These are phyloP conservation scores for Cataglyphis cursor DNA, from an alignment of 2,888 invertebrate species.

Conservation along the genomic window DNA sequence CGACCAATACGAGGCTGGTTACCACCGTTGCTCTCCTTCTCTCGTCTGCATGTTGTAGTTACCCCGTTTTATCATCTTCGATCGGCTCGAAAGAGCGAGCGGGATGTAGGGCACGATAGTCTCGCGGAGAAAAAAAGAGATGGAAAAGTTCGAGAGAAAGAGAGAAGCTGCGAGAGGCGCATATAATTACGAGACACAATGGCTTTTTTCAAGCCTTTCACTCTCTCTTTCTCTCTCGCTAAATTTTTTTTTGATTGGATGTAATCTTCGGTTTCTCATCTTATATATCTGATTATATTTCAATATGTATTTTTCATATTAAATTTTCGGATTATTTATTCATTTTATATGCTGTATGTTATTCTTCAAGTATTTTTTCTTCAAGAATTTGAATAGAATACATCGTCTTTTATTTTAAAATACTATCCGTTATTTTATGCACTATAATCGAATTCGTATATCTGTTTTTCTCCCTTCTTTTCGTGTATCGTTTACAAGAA, in stretches of 20 bases:
- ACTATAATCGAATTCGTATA: not conserved
- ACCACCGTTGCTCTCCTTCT: slow-evolving; percentile 41
- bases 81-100: slow-evolving; percentile 47
- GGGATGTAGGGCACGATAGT: slow-evolving; percentile 10
- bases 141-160: slow-evolving; percentile 4
- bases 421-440: not conserved
- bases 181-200: not conserved
- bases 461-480: not conserved
- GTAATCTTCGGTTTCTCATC: not conserved
- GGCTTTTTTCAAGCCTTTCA: not conserved
- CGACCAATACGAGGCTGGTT: slow-evolving; percentile 51
- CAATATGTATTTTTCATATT: not conserved
- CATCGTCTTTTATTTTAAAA: not conserved
- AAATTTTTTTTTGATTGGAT: not conserved
- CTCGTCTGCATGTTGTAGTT: slow-evolving; percentile 53
- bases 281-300: not conserved
- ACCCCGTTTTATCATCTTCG: slow-evolving; percentile 60
- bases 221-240: slow-evolving; percentile 12
- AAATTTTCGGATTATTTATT: not conserved
- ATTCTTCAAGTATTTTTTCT: not conserved
- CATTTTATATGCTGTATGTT: not conserved
- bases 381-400: not conserved
- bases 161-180: not conserved
- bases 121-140: slow-evolving; percentile 16
- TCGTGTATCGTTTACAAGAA: not conserved